Percentiles rank a stretch among this genome's conserved stretches.
These are phyloP conservation scores for Microcebus griseorufus DNA, from an alignment of 2,113 vertebrate species.

Conservation along the genomic window DNA sequence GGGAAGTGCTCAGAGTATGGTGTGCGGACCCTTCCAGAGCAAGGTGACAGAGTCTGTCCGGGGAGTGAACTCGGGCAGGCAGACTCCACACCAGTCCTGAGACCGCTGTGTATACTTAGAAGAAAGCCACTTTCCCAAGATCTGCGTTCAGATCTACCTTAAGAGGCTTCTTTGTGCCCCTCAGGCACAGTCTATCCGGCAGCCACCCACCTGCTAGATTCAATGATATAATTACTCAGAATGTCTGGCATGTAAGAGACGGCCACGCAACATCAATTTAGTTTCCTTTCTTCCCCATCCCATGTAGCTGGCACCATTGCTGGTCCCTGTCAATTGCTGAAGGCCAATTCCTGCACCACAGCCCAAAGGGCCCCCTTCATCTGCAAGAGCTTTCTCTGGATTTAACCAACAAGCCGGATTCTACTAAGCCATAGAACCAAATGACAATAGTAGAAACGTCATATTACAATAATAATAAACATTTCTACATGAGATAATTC, in stretches of 20 bases:
- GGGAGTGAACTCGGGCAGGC: background rate
- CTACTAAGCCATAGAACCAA: background rate
- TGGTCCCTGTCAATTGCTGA: background rate
- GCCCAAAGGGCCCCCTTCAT: background rate
- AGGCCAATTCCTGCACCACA: background rate
- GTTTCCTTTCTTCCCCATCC: background rate
- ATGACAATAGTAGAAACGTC: background rate
- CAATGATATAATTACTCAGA: background rate
- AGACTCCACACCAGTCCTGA: background rate
- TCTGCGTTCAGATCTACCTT: background rate
- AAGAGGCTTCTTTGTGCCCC: background rate
- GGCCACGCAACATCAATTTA: background rate
- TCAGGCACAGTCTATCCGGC: background rate
- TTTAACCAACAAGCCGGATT: background rate
- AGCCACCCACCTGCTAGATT: background rate
- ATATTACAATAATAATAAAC: accelerated
- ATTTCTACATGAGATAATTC: background rate
- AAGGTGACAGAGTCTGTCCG: background rate
- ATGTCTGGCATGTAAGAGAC: background rate
- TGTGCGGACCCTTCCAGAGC: background rate
- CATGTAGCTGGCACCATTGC: background rate
- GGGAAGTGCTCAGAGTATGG: background rate
- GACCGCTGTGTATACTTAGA: background rate
- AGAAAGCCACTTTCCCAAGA: background rate
- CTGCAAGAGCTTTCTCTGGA: background rate